Conservation (phyloP, 2,888 invertebrate species). For the Achlya flavicornis region DNA sequence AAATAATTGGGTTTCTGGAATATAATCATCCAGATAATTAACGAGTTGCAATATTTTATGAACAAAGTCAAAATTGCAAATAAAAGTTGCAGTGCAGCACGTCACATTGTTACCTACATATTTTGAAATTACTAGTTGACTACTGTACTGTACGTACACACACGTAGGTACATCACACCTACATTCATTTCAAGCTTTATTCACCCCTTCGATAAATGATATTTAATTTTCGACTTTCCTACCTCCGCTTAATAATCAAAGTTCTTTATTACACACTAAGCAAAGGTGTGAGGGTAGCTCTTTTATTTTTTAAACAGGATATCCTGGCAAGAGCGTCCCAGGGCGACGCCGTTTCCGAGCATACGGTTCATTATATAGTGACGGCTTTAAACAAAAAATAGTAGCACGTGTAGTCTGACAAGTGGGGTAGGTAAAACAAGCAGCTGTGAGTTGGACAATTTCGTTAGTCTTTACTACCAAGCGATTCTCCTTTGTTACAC, state of each 20-base stretch:
- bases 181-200: conserved; percentile 20
- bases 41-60: conserved; percentile 20
- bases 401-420: conserved; percentile 69
- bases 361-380: conserved; percentile 68
- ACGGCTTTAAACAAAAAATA: conserved; percentile 63
- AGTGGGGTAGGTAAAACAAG: conserved; percentile 53
- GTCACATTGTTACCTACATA: background rate
- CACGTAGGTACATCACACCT: conserved; percentile 12
- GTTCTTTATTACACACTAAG: conserved; percentile 27
- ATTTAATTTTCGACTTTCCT: conserved; percentile 41
- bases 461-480: background rate
- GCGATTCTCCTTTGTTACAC: too few relatives aligned
- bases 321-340: conserved; percentile 67
- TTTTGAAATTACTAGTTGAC: background rate
- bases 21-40: too few relatives aligned
- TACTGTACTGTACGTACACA: conserved; percentile 15
- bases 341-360: conserved; percentile 67
- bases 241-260: conserved; percentile 19
- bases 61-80: conserved; percentile 7
- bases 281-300: conserved; percentile 71
- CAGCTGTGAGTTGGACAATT: conserved; percentile 27
- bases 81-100: too few relatives aligned
- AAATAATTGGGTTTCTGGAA: too few relatives aligned
- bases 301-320: conserved; percentile 80
- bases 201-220: conserved; percentile 18